Evolutionary conservation across 2,113 vertebrate genomes (phyloP).

Genomic region (Aphelocoma coerulescens): DNA sequence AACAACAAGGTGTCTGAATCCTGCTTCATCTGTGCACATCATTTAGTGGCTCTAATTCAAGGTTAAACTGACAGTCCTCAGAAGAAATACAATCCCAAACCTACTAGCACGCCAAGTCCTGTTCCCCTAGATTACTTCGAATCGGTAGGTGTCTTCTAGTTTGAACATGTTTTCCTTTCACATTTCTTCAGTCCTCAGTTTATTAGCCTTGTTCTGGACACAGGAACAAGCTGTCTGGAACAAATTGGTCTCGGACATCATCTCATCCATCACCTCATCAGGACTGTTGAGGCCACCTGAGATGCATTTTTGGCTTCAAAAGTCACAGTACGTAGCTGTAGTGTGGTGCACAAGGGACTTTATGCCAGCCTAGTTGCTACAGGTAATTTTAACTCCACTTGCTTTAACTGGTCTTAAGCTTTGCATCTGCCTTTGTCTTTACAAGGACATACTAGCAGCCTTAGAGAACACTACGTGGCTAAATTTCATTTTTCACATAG

Average conservation of each 20-base stretch:
- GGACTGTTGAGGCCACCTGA: neutral
- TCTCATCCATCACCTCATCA: neutral
- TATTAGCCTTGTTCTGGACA: neutral
- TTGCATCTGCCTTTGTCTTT: neutral
- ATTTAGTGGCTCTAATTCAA: neutral
- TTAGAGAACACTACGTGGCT: neutral
- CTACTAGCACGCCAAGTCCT: neutral
- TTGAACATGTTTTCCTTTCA: neutral
- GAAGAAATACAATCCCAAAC: neutral
- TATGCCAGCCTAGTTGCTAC: neutral
- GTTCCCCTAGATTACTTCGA: neutral
- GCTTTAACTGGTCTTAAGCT: neutral
- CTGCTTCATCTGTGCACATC: neutral
- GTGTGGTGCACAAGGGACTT: neutral
- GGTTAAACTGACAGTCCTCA: neutral
- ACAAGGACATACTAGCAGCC: neutral
- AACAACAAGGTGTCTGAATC: neutral
- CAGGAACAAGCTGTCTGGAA: conserved; percentile 4
- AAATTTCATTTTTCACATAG: neutral
- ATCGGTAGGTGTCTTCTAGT: neutral
- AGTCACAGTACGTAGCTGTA: neutral
- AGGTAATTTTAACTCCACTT: neutral
- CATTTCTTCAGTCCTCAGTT: neutral
- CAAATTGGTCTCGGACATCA: neutral
- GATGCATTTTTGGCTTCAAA: neutral